Conservation (phyloP, 2,888 invertebrate species). For the Gasteruption jaculator region DNA sequence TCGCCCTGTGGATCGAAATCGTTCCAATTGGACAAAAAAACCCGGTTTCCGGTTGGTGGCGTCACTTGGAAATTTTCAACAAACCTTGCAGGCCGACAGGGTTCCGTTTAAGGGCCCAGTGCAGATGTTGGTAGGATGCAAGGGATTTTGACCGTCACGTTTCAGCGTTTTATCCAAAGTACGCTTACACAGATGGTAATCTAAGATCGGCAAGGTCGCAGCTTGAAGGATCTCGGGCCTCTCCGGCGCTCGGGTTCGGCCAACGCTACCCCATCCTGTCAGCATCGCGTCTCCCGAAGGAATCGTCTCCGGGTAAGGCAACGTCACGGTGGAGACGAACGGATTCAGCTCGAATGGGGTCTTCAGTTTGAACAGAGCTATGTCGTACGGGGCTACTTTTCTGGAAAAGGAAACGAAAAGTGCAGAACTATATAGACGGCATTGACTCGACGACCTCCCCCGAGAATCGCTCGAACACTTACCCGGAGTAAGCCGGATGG, state of each 20-base stretch:
- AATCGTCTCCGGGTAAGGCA: conserved; percentile 25
- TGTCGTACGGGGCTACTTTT: conserved; percentile 36
- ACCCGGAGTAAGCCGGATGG: conserved; percentile 40
- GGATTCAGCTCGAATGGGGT: conserved; percentile 30
- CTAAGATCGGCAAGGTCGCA: conserved; percentile 30
- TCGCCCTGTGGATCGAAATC: conserved; percentile 40
- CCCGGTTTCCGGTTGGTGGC: no score
- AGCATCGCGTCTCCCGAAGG: conserved; percentile 28
- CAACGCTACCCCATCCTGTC: conserved; percentile 34
- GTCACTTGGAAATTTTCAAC: neutral
- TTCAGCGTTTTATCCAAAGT: conserved; percentile 25
- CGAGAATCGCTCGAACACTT: conserved; percentile 6
- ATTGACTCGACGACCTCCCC: neutral
- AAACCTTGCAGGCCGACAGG: conserved; percentile 50
- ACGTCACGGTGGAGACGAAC: conserved; percentile 26
- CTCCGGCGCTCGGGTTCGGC: conserved; percentile 24
- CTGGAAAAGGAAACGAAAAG: conserved; percentile 19
- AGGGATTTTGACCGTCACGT: conserved; percentile 26
- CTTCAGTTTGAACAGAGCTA: conserved; percentile 33
- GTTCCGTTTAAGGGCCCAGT: conserved; percentile 49
- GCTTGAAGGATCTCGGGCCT: conserved; percentile 30
- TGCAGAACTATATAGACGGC: neutral
- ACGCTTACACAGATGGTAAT: conserved; percentile 30
- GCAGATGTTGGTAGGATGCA: conserved; percentile 51
- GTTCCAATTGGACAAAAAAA: neutral